Evolutionary conservation across 1,140 invertebrate species (phyloP).

Genomic region (Formica exsecta): DNA sequence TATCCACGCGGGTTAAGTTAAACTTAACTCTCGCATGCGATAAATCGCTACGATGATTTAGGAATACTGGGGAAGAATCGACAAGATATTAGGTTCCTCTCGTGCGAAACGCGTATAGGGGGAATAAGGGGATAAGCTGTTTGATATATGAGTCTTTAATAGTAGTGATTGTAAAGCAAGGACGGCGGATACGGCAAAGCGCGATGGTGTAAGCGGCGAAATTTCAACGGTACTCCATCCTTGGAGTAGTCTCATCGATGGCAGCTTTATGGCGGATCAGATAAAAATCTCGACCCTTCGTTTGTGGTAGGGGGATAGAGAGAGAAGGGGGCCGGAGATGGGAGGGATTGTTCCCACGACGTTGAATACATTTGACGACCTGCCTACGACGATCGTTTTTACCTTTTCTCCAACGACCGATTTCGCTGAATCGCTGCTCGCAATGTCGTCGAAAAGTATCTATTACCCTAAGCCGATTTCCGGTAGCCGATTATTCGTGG

Average conservation of each 20-base stretch:
- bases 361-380: conserved; percentile 75
- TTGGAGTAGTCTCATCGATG: conserved; percentile 65
- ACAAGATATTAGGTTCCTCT: conserved; percentile 37
- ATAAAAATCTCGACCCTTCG: conserved; percentile 70
- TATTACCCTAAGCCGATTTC: conserved; percentile 59
- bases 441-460: conserved; percentile 45
- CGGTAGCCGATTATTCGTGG: conserved; percentile 53
- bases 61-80: conserved; percentile 1
- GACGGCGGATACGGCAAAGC: conserved; percentile 14
- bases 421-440: conserved; percentile 64
- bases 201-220: conserved; percentile 62
- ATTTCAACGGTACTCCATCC: conserved; percentile 52
- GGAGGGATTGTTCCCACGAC: conserved; percentile 18
- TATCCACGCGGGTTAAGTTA: conserved; percentile 27
- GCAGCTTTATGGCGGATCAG: conserved; percentile 77
- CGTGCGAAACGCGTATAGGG: conserved; percentile 9
- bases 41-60: conserved; percentile 48
- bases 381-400: conserved; percentile 65
- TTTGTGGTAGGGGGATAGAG: background rate
- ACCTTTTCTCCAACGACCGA: conserved; percentile 65
- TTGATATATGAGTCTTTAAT: conserved; percentile 78
- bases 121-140: conserved; percentile 32
- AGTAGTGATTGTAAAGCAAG: conserved; percentile 66
- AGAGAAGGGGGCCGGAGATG: no score
- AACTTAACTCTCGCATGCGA: conserved; percentile 2